These are phyloP conservation scores for Muschampia plurimacula DNA, from an alignment of 2,888 invertebrate species.

Conservation along the genomic window DNA sequence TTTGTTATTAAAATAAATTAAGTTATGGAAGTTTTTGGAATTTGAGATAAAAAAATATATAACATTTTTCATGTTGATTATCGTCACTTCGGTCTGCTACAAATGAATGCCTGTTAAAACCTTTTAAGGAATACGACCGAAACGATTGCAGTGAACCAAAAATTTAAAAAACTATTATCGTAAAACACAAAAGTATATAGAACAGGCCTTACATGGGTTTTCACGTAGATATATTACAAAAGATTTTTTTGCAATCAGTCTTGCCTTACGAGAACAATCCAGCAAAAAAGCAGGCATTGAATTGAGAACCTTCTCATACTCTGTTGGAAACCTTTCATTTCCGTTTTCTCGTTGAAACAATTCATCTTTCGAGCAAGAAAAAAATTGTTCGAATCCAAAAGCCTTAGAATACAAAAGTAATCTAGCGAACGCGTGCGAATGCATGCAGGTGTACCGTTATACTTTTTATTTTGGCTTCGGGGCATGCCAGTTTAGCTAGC, in stretches of 20 bases:
- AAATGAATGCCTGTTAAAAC: not conserved
- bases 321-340: constrained; percentile 32
- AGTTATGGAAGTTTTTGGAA: too few species aligned
- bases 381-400: constrained; percentile 58
- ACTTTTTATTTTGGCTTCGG: constrained; percentile 54
- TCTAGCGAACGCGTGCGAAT: constrained; percentile 71
- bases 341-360: constrained; percentile 51
- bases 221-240: constrained; percentile 3
- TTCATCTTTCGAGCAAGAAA: constrained; percentile 62
- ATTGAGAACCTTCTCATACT: constrained; percentile 22
- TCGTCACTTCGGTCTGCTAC: too few species aligned
- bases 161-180: not conserved
- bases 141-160: not conserved
- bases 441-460: constrained; percentile 63
- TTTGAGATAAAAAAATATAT: too few species aligned
- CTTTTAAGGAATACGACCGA: not conserved
- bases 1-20: too few species aligned
- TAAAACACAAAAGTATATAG: not conserved
- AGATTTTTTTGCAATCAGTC: constrained; percentile 17
- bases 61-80: too few species aligned
- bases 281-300: constrained; percentile 32
- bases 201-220: not conserved
- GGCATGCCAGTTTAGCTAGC: constrained; percentile 48
- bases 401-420: constrained; percentile 60
- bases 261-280: constrained; percentile 8